These are phyloP conservation scores for Scleropages formosus DNA, from an alignment of 2,797 vertebrate genomes.

Conservation along the genomic window DNA sequence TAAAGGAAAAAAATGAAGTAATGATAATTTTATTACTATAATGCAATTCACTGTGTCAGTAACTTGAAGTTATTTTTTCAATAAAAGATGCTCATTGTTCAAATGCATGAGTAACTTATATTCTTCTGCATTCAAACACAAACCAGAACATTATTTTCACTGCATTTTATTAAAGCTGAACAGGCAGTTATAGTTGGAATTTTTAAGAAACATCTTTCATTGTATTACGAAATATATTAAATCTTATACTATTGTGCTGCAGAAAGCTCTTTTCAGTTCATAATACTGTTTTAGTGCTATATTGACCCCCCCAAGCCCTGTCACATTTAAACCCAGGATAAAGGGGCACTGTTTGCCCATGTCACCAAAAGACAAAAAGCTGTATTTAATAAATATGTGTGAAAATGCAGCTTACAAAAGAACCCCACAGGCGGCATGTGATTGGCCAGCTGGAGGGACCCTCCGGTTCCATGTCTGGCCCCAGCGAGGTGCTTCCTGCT, in stretches of 20 bases:
- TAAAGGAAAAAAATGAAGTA: background rate
- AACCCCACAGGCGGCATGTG: conserved; percentile 61
- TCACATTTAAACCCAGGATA: conserved; percentile 65
- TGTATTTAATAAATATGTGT: conserved; percentile 71
- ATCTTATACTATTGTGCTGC: background rate
- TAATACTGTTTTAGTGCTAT: conserved; percentile 35
- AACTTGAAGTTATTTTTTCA: background rate
- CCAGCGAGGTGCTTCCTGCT: conserved; percentile 67
- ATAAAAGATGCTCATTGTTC: background rate
- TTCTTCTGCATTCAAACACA: conserved; percentile 15
- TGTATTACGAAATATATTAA: conserved; percentile 21
- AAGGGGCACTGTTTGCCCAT: conserved; percentile 53
- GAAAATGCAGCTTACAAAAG: conserved; percentile 66
- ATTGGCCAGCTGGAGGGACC: conserved; percentile 52
- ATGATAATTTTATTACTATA: background rate
- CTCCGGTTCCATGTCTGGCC: conserved; percentile 52
- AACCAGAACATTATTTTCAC: background rate
- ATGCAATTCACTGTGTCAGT: too few relatives aligned
- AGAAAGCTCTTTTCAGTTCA: conserved; percentile 22
- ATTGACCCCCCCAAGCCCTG: conserved; percentile 56
- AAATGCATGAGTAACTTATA: background rate
- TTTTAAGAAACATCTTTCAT: background rate
- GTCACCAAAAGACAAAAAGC: conserved; percentile 63
- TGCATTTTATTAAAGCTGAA: background rate
- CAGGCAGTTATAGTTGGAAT: background rate